Conservation (phyloP, 2,797 vertebrate genomes). For the Gadopsis marmoratus region DNA sequence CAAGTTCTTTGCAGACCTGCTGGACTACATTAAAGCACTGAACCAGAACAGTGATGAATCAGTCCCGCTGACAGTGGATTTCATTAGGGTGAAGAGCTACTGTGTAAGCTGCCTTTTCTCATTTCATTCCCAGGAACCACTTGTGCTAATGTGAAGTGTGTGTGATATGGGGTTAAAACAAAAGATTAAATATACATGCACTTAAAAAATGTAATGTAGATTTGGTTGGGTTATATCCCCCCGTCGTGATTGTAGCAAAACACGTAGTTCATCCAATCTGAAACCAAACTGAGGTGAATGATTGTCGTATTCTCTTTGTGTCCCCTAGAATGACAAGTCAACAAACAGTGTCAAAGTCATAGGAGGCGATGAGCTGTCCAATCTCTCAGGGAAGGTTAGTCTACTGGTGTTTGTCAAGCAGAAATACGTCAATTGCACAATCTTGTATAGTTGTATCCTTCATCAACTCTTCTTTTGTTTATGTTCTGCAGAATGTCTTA, state of each 20-base stretch:
- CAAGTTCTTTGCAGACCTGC: conserved; percentile 91
- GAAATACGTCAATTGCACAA: neutral
- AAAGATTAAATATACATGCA: neutral
- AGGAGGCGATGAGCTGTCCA: conserved; percentile 86
- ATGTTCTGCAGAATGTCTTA: conserved; percentile 88
- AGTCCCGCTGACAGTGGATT: conserved; percentile 90
- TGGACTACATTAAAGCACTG: conserved; percentile 90
- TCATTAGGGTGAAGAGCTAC: conserved; percentile 91
- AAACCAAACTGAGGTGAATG: neutral
- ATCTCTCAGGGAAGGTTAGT: conserved; percentile 85
- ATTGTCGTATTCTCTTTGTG: conserved; percentile 27
- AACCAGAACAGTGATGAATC: conserved; percentile 91
- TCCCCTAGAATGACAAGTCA: conserved; percentile 84
- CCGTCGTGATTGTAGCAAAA: neutral
- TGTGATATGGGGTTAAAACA: conserved; percentile 12
- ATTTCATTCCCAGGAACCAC: conserved; percentile 42
- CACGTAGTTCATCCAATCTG: neutral
- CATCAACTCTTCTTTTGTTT: conserved; percentile 16
- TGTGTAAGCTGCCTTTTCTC: conserved; percentile 81
- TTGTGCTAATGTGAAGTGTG: conserved; percentile 42
- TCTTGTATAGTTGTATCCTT: neutral
- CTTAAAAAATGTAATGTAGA: neutral
- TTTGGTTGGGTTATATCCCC: neutral
- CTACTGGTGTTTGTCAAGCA: neutral
- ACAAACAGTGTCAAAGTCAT: conserved; percentile 85